Base-by-base conservation (phyloP, 2,888 invertebrate genomes). In the Oscheius sp. region DNA sequence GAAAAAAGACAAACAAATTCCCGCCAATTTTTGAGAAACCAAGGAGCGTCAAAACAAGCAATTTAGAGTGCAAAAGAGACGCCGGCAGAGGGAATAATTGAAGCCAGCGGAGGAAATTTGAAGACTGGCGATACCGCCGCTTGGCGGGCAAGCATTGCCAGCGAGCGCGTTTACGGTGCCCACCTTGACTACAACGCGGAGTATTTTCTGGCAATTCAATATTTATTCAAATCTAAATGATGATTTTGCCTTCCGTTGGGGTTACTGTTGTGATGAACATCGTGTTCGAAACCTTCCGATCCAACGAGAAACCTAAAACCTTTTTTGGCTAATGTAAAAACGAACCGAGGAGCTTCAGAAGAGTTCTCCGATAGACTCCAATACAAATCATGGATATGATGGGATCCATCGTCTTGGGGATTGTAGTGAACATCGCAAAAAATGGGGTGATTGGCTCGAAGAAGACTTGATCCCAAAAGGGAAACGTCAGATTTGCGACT, bases 361-460 rank as follows among this genome's bases (percentile, higher is more conserved):
- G 61, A 5, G 61, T 42, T n/a, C 45, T 42, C 31, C 61, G 6
- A 17, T 61, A 61, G 12, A 45, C 45, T 4, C 27, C 61, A 29
- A 61, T 61, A 31, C 61, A 61, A 6, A 39, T 25, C 20, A 61
- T 17, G 10, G 61, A 42, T 29, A 61, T 45, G 5, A 61, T 29
- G 5, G 61, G 61, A 45, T 61, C 61, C 12, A 61, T 29, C n/a
- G 42, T 31, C 31, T 61, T 61, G 12, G 61, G 61, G 31, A 61
- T 31, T 0, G 61, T 61, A n/a, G 61, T 61, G 20, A 61, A 61
- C 45, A 61, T 45, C 3, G 61, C 29, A 20, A 61, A 61, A 42
- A 45, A 61, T 4, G 61, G 61, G 1, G 61, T 61, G 15, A 61
- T 29, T n/a, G 45, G 45, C 31, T 61, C 61, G 42, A 61, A 61